phyloP scores from a whole-genome alignment of 2,113 vertebrate species.

The Paramormyrops kingsleyae region DNA sequence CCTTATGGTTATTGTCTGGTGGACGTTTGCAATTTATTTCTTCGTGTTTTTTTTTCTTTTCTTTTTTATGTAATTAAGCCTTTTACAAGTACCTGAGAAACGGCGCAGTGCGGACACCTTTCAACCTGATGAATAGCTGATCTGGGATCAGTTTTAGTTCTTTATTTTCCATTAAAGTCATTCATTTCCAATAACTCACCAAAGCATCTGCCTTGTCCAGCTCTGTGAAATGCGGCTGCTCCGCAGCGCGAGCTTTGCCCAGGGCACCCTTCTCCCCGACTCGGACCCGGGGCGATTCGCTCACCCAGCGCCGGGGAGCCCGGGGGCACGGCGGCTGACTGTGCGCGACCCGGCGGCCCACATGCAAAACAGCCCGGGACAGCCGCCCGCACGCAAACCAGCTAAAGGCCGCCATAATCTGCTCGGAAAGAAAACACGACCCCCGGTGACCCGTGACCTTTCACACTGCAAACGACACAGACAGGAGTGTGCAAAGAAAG shows the following conservation, averaged over 20 bases:
- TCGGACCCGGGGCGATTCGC: slow-evolving; percentile 36
- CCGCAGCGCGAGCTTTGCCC: slow-evolving; percentile 44
- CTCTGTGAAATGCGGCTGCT: slow-evolving; percentile 49
- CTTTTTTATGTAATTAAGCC: not conserved
- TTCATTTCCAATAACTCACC: slow-evolving; percentile 39
- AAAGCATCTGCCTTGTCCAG: slow-evolving; percentile 67
- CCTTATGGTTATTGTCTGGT: not conserved
- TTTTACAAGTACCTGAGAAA: not conserved
- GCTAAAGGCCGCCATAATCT: slow-evolving; percentile 52
- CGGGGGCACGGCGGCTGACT: slow-evolving; percentile 19
- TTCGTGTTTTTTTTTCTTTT: not conserved
- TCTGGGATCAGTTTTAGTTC: not conserved
- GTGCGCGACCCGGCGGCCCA: slow-evolving; percentile 5
- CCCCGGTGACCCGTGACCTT: slow-evolving; percentile 42
- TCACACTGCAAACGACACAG: slow-evolving; percentile 33
- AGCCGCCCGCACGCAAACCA: slow-evolving; percentile 46
- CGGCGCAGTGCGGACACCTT: not conserved
- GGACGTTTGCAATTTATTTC: not conserved
- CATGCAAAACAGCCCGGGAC: slow-evolving; percentile 26
- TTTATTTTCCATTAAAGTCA: not conserved
- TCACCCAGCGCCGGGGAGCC: slow-evolving; percentile 40
- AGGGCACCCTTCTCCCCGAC: slow-evolving; percentile 47
- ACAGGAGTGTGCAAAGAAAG: slow-evolving; percentile 17
- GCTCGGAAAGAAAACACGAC: slow-evolving; percentile 48
- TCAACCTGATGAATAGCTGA: not conserved